Conservation (phyloP, 2,113 vertebrate species). For the Catharus fuscescens region DNA sequence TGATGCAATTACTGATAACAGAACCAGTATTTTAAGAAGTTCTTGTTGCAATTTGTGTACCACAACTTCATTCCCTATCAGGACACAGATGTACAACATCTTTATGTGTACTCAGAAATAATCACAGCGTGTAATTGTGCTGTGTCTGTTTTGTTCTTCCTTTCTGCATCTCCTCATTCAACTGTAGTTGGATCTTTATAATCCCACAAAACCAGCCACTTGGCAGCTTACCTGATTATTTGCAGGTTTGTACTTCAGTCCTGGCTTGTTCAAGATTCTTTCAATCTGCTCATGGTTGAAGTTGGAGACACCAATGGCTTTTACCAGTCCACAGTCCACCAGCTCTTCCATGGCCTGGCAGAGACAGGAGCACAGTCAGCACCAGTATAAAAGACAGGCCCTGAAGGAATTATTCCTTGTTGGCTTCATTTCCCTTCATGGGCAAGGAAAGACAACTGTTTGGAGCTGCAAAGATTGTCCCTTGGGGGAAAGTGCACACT, state of each 20-base stretch:
- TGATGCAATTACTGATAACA: not conserved
- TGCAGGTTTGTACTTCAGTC: conserved; percentile 89
- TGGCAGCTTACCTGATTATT: conserved; percentile 82
- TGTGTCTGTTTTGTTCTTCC: not conserved
- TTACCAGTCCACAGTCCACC: conserved; percentile 86
- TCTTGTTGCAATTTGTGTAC: not conserved
- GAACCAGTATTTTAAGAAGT: not conserved
- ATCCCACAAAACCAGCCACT: not conserved
- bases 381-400: not conserved
- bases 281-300: conserved; percentile 90
- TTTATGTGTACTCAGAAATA: not conserved
- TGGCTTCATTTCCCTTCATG: not conserved
- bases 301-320: conserved; percentile 91
- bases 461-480: not conserved
- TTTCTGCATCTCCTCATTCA: not conserved
- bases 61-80: not conserved
- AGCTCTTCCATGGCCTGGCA: conserved; percentile 90
- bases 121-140: not conserved
- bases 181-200: not conserved
- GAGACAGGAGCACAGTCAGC: not conserved
- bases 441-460: not conserved
- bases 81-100: not conserved
- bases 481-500: not conserved
- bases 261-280: conserved; percentile 87
- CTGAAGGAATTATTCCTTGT: not conserved